Conservation (phyloP, 1,140 invertebrate species). For the Chrysoperla carnea region DNA sequence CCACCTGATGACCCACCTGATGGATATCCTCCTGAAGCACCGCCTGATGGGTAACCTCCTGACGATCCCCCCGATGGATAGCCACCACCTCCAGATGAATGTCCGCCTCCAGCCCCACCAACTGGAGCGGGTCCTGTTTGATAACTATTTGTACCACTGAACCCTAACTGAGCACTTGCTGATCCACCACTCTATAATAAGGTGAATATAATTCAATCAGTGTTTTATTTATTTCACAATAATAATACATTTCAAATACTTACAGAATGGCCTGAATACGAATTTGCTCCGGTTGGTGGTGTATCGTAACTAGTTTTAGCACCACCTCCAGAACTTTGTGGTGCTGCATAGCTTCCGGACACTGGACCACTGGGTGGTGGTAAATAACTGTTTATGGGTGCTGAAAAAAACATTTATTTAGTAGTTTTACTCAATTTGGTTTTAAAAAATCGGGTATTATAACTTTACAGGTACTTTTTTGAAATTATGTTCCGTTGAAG, state of each 20-base stretch:
- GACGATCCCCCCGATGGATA: constrained; percentile 13
- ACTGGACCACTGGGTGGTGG: constrained; percentile 6
- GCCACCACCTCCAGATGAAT: constrained; percentile 10
- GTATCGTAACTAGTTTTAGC: constrained; percentile 9
- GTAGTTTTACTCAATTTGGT: too few species aligned
- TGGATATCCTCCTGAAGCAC: too few species aligned
- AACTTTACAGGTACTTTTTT: too few species aligned
- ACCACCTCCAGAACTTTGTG: constrained; percentile 10
- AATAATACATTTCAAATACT: background rate
- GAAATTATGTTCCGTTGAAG: too few species aligned
- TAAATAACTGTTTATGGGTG: background rate
- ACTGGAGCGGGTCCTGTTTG: constrained; percentile 7
- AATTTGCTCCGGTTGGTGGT: background rate
- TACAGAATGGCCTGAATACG: background rate
- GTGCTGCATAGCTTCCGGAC: constrained; percentile 23
- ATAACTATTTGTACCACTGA: too few species aligned
- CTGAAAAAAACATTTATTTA: background rate
- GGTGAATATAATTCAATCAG: too few species aligned
- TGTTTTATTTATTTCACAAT: too few species aligned
- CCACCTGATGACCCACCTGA: too few species aligned
- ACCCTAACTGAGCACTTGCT: too few species aligned
- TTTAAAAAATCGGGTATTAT: too few species aligned
- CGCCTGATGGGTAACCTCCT: constrained; percentile 12
- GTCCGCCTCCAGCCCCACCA: constrained; percentile 12
- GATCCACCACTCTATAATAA: too few species aligned